These are phyloP conservation scores for Hippocampus mohnikei DNA, from an alignment of 2,113 vertebrate species.

Conservation along the genomic window DNA sequence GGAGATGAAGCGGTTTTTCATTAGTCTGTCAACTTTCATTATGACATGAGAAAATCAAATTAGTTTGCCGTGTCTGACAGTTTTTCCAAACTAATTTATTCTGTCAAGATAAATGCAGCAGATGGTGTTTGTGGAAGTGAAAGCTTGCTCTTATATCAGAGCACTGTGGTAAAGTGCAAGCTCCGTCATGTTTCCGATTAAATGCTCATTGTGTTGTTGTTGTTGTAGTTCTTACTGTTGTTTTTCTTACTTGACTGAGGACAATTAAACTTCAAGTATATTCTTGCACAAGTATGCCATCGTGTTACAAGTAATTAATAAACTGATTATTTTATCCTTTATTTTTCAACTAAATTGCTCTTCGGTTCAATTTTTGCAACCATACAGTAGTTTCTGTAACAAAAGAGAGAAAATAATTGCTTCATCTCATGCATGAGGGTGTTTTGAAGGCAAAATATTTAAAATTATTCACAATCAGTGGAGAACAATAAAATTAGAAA, in stretches of 20 bases:
- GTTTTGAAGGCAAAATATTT: no score
- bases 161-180: slow-evolving; percentile 28
- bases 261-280: slow-evolving; percentile 9
- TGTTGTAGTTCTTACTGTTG: not conserved
- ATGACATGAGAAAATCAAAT: slow-evolving; percentile 66
- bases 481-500: not conserved
- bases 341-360: not conserved
- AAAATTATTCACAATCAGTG: no score
- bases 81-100: slow-evolving; percentile 68
- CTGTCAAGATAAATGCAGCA: slow-evolving; percentile 69
- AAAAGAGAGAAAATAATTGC: no score
- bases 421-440: no score
- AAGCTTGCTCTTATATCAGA: slow-evolving; percentile 43
- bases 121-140: slow-evolving; percentile 70
- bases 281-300: slow-evolving; percentile 9
- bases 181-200: slow-evolving; percentile 34
- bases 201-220: slow-evolving; percentile 13
- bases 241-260: not conserved
- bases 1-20: slow-evolving; percentile 64
- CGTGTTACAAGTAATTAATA: not conserved
- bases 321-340: not conserved
- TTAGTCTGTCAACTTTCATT: slow-evolving; percentile 72
- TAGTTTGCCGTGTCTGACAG: slow-evolving; percentile 66
- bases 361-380: no score
- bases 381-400: no score